Base-by-base conservation (phyloP, 2,888 invertebrate species). In the Strigamia crassipes region DNA sequence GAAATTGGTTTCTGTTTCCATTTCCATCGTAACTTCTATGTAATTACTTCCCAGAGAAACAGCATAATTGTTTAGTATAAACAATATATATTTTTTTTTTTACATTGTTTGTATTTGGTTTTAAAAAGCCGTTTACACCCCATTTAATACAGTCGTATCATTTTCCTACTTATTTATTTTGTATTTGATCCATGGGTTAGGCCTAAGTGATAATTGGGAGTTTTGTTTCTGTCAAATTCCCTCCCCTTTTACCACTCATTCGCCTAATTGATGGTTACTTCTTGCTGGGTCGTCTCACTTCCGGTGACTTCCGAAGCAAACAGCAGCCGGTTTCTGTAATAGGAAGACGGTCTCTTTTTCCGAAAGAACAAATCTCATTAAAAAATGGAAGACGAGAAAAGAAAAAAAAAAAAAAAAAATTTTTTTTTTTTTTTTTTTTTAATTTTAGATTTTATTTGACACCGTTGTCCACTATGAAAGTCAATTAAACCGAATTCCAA, bases 121-220 rank as follows among this genome's bases (percentile, higher is more conserved):
- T n/a, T 15, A 10, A 51, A 51, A 6, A 51, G 51, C 51, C n/a
- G 56, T 56, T 56, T 56, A 56, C 27, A 27, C 27, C 3, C 27
- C 27, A 27, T 27, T 27, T 27, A 27, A 27, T 27, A 27, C 56
- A n/a, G n/a, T 56, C 56, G 4, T 56, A 56, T 56, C 18, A 56
- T 73, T 73, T 73, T 73, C 73, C 12, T 31, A 73, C 73, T 73
- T 73, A 73, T 73, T 73, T 73, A 73, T 73, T 73, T 73, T 73
- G 8, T 31, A 73, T 73, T 23, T 73, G 73, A 73, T 73, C 73
- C 73, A 18, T 73, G 73, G 73, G 73, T 73, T 73, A 73, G 73
- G 31, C 73, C 73, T 73, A 73, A 73, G 73, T 73, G 73, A 73
- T 73, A 73, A 73, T 73, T 73, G 73, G 73, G 73, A 27, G 73